Conservation (phyloP, 2,888 invertebrate species). For the Cylloceria caligata region DNA sequence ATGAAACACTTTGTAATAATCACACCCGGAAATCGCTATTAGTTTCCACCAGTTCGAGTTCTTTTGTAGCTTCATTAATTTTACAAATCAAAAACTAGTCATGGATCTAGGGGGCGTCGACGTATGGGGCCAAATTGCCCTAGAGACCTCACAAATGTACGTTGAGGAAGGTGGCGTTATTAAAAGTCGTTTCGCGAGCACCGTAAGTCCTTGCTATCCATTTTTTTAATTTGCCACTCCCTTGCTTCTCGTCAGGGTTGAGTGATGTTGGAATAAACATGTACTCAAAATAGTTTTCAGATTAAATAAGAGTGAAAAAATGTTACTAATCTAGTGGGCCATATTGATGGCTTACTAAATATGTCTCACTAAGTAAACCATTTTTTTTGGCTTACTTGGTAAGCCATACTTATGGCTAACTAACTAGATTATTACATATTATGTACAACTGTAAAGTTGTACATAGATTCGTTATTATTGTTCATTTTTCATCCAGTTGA, state of each 20-base stretch:
- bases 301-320: too few species aligned
- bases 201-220: conserved; percentile 87
- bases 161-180: conserved; percentile 92
- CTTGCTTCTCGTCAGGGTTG: not conserved
- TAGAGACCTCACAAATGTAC: conserved; percentile 95
- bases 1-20: conserved; percentile 15
- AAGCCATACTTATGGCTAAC: too few species aligned
- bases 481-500: too few species aligned
- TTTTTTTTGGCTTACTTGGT: too few species aligned
- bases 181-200: conserved; percentile 93
- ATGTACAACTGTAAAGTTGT: too few species aligned
- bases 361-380: too few species aligned
- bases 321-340: too few species aligned
- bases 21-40: not conserved
- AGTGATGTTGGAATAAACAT: too few species aligned
- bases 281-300: too few species aligned
- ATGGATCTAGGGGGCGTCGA: conserved; percentile 90
- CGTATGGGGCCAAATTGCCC: conserved; percentile 95
- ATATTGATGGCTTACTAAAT: too few species aligned
- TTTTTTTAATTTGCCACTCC: conserved; percentile 37
- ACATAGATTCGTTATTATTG: too few species aligned
- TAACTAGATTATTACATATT: too few species aligned
- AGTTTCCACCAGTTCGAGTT: not conserved
- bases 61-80: conserved; percentile 16
- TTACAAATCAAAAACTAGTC: conserved; percentile 64